Evolutionary conservation across 2,797 vertebrate species (phyloP).

Genomic region (Uromys caudimaculatus): DNA sequence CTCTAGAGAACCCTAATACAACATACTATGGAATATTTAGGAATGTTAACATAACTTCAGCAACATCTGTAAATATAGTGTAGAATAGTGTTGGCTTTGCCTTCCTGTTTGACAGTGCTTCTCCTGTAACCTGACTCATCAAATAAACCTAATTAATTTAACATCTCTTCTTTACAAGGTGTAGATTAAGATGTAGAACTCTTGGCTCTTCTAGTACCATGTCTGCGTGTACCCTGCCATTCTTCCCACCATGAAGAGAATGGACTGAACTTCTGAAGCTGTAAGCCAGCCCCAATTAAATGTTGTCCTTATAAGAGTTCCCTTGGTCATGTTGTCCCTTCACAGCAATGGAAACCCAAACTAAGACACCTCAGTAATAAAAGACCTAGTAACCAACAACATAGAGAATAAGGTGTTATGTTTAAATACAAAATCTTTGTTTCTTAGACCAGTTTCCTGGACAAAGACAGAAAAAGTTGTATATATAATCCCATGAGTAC

Average conservation of each 20-base stretch:
- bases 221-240: not conserved
- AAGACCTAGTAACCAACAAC: not conserved
- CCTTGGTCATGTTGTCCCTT: not conserved
- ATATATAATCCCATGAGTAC: not conserved
- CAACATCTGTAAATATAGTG: not conserved
- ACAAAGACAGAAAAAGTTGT: not conserved
- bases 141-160: not conserved
- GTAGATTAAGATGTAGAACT: not conserved
- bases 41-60: not conserved
- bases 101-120: not conserved
- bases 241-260: not conserved
- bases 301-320: not conserved
- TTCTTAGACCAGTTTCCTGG: not conserved
- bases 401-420: not conserved
- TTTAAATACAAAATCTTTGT: not conserved
- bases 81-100: not conserved
- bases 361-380: not conserved
- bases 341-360: not conserved
- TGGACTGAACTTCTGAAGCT: not conserved
- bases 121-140: not conserved
- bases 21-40: too few species aligned
- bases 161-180: not conserved
- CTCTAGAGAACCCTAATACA: not conserved
- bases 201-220: too few species aligned
- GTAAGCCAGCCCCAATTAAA: not conserved